Evolutionary conservation across 2,113 vertebrate species (phyloP), one percentile per base, ranked within the genome.

Genomic region (Nycticryphes semicollaris): DNA sequence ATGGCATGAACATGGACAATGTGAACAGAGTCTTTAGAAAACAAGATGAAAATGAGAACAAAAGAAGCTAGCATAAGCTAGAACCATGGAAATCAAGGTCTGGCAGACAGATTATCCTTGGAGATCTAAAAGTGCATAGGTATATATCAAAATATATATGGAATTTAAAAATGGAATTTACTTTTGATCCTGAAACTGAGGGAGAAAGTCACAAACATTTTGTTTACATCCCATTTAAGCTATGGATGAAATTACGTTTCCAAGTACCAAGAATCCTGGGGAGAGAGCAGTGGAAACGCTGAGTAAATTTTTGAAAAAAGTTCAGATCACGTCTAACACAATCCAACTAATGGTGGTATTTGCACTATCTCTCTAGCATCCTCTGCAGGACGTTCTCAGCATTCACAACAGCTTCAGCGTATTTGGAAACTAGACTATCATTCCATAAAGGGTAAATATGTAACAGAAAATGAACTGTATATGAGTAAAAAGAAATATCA

Each of bases 301-400:
- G 10, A 75, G 28, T 73, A 63, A 89, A 43, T 63, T 30, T 22
- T 51, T 43, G 60, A 18, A 80, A 70, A 95, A 87, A 10, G 7
- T 68, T 75, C 14, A 73, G 47, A 41, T 64, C 17, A 37, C 37
- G 57, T 72, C 51, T 64, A 68, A 50, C 4, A 54, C 14, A 45
- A 6, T 10, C 30, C 25, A 45, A 9, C 15, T 31, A 57, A 41
- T 45, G 9, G 28, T 69, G 6, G 13, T 17, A 77, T 48, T 57
- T 93, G 78, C 91, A 76, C 93, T 37, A 37, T 72, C 67, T 97
- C 45, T 92, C 33, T 66, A 95, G 93, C 82, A 96, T 17, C 74
- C 59, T 90, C 91, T 96, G 80, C 73, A 95, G 93, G 86, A 87
- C 27, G 13, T 72, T 83, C 73, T 23, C 17, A 76, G 43, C 70